Evolutionary conservation across 2,888 invertebrate genomes (phyloP).

Genomic region (Catocala nupta): DNA sequence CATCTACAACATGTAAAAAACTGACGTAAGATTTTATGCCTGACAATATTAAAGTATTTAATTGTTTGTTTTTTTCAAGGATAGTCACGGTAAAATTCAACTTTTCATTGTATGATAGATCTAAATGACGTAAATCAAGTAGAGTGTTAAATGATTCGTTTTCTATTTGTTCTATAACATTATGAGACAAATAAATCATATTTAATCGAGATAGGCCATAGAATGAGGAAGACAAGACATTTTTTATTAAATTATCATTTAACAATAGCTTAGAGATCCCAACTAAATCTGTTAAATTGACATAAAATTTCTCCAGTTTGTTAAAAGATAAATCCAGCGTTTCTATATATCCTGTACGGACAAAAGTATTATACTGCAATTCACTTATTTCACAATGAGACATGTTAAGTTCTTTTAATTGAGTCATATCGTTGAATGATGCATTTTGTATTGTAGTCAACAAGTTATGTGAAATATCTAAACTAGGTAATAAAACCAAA

Average conservation of each 20-base stretch:
- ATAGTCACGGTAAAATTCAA: conserved; percentile 51
- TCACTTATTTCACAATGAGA: conserved; percentile 63
- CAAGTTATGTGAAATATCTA: conserved; percentile 68
- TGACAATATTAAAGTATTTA: conserved; percentile 60
- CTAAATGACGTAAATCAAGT: conserved; percentile 57
- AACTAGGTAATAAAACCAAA: conserved; percentile 61
- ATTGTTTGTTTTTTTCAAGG: conserved; percentile 45
- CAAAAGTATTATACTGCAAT: conserved; percentile 67
- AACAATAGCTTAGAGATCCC: conserved; percentile 59
- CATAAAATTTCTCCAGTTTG: conserved; percentile 55
- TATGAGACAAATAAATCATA: conserved; percentile 60
- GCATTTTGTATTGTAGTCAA: conserved; percentile 62
- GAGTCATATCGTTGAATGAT: conserved; percentile 68
- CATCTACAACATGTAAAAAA: conserved; percentile 47
- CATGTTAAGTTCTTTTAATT: conserved; percentile 65
- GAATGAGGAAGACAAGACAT: conserved; percentile 52
- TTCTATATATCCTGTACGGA: conserved; percentile 60
- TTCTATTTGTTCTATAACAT: conserved; percentile 54
- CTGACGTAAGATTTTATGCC: conserved; percentile 52
- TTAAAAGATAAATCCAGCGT: conserved; percentile 72
- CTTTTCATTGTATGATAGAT: conserved; percentile 68
- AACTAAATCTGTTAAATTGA: conserved; percentile 65
- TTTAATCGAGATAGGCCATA: conserved; percentile 51
- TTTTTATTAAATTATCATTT: conserved; percentile 64
- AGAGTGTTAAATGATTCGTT: conserved; percentile 55